Conservation (phyloP, 2,888 invertebrate genomes). For the Cheilosia grossa region DNA sequence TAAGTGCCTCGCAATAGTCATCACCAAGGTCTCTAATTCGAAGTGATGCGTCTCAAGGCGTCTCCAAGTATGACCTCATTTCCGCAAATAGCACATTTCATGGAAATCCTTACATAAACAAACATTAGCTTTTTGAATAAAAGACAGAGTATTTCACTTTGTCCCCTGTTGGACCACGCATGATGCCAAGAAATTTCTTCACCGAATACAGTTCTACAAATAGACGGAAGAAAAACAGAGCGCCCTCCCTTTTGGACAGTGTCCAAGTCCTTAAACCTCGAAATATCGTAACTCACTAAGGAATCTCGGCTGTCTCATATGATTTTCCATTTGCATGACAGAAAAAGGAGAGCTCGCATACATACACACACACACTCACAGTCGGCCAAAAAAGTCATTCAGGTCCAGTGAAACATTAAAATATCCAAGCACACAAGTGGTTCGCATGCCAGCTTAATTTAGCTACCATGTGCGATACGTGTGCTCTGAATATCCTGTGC, state of each 20-base stretch:
- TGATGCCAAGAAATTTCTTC: conserved; percentile 53
- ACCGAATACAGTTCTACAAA: not conserved
- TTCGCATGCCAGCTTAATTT: conserved; percentile 36
- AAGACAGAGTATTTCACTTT: not conserved
- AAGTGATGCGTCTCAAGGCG: too few species aligned
- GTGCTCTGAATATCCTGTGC: conserved; percentile 9
- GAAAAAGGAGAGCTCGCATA: conserved; percentile 22
- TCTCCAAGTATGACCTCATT: not conserved
- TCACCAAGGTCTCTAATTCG: too few species aligned
- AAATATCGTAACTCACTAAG: conserved; percentile 62
- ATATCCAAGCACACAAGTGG: conserved; percentile 40
- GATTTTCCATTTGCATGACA: conserved; percentile 69
- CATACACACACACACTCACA: not conserved
- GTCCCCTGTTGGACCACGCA: conserved; percentile 2
- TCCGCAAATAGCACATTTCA: not conserved
- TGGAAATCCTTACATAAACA: not conserved
- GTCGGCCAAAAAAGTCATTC: conserved; percentile 3
- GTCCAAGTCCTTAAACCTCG: conserved; percentile 58
- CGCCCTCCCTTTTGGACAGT: conserved; percentile 32
- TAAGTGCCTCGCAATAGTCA: too few species aligned
- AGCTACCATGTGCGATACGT: conserved; percentile 1
- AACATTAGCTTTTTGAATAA: not conserved
- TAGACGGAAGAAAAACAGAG: conserved; percentile 1
- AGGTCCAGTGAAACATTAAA: not conserved
- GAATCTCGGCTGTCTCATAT: conserved; percentile 53